Evolutionary conservation across 1,140 invertebrate species (phyloP), one percentile per base, ranked within the genome.

Genomic region (Drusus annulatus): DNA sequence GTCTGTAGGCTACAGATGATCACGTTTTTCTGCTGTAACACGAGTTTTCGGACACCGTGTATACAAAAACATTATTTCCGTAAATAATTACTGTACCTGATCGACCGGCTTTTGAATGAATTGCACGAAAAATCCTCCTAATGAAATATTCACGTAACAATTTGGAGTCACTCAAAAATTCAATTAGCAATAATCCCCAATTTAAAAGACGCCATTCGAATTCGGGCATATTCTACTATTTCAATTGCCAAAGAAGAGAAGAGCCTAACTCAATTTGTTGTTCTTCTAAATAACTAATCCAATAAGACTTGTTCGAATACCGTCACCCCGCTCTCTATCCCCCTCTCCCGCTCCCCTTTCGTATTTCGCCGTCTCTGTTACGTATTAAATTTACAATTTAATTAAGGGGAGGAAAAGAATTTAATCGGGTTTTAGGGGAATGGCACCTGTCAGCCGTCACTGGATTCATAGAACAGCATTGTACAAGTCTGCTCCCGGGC

Each of bases 351-450:
- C 17, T 58, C 28, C 13, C 8, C 5, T 28, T 58, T 60, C 7
- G 36, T 7, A 45, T 45, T 45, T 45, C 36, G 13, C 36, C 36
- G 36, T 45, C 36, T 45, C 36, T 45, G 8, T 45, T 45, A 45
- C 36, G 36, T 45, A 45, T 45, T 58, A 75, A 75, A 75, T 75
- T 75, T 58, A 75, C 71, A 56, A 75, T 75, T 75, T 75, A 75
- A 75, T 75, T 75, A 75, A 15, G 16, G 69, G 69, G 23, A 71
- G 13, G 69, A 74, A n/a, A 74, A 74, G 52, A 74, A 74, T 74
- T 45, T 69, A 69, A 69, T 69, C 36, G 65, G 36, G 62, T 31
- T 28, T 65, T 17, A 19, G 36, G 65, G 31, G 23, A 50, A 45
- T 13, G 65, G 65, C 36, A 69, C 65, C 65, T 69, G 65, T 69